phyloP scores from a whole-genome alignment of 2,113 vertebrate genomes.

The Sula dactylatra region DNA sequence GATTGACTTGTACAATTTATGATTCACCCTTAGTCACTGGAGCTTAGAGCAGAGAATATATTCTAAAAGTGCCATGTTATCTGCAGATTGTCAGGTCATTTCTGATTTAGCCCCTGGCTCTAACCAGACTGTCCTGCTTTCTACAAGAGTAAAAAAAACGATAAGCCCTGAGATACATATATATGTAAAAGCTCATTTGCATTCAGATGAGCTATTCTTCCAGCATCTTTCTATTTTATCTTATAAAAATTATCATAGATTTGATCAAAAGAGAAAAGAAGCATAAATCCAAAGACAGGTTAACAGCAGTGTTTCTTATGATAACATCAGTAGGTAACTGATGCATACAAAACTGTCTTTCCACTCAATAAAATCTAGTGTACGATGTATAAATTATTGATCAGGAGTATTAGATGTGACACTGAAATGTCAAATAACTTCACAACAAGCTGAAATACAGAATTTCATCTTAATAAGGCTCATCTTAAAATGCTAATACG shows the following conservation, averaged over 20 bases:
- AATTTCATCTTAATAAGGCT: not conserved
- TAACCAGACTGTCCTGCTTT: slow-evolving; percentile 25
- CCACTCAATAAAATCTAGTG: not conserved
- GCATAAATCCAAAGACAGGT: slow-evolving; percentile 2
- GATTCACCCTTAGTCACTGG: not conserved
- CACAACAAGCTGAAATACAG: not conserved
- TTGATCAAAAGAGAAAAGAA: slow-evolving; percentile 30
- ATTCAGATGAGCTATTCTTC: slow-evolving; percentile 41
- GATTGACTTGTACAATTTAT: slow-evolving; percentile 17
- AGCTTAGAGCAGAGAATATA: slow-evolving; percentile 8
- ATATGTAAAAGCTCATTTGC: not conserved
- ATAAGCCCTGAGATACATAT: not conserved
- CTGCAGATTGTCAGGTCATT: slow-evolving; percentile 35
- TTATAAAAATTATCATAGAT: slow-evolving; percentile 20
- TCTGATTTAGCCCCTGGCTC: slow-evolving; percentile 48
- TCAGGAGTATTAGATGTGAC: not conserved
- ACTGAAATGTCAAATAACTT: not conserved
- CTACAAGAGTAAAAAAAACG: slow-evolving; percentile 40
- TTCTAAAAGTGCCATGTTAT: slow-evolving; percentile 26
- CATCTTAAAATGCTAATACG: not conserved
- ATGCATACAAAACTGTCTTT: not conserved
- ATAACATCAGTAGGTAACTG: not conserved
- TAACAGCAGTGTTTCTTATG: not conserved
- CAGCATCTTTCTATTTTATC: slow-evolving; percentile 18
- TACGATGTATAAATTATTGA: not conserved